These are phyloP conservation scores for Procapra przewalskii DNA, from an alignment of 2,113 vertebrate genomes.

Conservation along the genomic window DNA sequence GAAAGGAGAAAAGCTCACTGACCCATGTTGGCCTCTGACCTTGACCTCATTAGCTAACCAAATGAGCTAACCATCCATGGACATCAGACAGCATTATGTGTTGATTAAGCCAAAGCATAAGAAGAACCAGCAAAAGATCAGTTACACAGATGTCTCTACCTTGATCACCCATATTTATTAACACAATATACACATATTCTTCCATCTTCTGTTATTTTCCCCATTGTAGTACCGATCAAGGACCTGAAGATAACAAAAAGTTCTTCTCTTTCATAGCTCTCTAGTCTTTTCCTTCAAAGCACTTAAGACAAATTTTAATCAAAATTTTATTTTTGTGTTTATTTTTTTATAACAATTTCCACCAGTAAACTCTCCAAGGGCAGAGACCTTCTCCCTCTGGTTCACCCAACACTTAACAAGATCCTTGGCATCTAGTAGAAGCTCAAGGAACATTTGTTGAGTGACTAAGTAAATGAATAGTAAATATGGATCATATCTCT, in stretches of 20 bases:
- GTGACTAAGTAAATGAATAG: background rate
- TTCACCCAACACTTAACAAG: background rate
- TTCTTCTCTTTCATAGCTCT: background rate
- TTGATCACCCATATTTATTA: background rate
- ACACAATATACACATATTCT: background rate
- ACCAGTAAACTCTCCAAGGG: background rate
- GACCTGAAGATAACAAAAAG: background rate
- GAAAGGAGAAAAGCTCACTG: constrained; percentile 59
- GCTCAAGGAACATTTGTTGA: constrained; percentile 16
- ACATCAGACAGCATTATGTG: constrained; percentile 41
- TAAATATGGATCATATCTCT: background rate
- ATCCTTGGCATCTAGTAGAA: background rate
- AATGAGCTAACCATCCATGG: constrained; percentile 48
- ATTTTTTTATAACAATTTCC: background rate
- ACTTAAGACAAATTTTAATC: background rate
- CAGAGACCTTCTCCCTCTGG: background rate
- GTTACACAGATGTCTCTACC: background rate
- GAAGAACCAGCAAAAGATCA: constrained; percentile 1
- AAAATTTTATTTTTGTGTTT: background rate
- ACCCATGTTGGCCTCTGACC: constrained; percentile 61
- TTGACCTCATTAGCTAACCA: constrained; percentile 67
- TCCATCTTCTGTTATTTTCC: background rate
- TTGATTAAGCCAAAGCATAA: constrained; percentile 45
- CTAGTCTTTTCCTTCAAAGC: background rate
- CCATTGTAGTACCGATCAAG: background rate